Conservation (phyloP, 1,140 invertebrate species). For the Cydia splendana region DNA sequence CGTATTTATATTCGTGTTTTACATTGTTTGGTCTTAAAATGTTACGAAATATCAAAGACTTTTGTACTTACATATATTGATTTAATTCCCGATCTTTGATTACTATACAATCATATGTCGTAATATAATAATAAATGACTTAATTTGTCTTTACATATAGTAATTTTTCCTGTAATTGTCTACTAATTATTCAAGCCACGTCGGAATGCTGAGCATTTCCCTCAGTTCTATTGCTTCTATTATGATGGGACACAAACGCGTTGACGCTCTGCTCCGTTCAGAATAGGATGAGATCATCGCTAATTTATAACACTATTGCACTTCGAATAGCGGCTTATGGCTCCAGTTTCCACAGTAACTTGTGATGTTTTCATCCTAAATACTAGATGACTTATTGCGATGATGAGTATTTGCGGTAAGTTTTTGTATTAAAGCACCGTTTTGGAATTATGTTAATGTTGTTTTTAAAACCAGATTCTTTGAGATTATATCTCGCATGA, state of each 20-base stretch:
- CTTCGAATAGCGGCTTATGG: background rate
- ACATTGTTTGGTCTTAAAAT: too few species aligned
- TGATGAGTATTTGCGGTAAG: background rate
- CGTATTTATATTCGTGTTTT: too few species aligned
- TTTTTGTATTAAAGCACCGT: background rate
- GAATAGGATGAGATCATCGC: slow-evolving; percentile 9
- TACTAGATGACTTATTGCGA: background rate
- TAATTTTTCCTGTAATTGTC: background rate
- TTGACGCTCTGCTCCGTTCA: background rate
- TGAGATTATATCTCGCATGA: too few species aligned
- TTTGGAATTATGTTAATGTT: background rate
- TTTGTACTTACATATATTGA: too few species aligned
- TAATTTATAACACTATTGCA: slow-evolving; percentile 6
- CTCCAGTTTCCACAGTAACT: background rate
- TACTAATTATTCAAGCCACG: background rate
- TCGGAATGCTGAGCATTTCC: background rate
- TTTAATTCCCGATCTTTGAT: too few species aligned
- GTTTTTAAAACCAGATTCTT: background rate
- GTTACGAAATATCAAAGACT: too few species aligned
- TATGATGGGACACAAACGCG: slow-evolving; percentile 2
- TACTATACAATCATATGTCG: background rate
- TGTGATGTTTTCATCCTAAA: background rate
- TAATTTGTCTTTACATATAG: background rate
- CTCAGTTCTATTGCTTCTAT: background rate
- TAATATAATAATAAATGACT: background rate